Evolutionary conservation across 2,113 vertebrate species (phyloP), one percentile per base, ranked within the genome.

Genomic region (Coregonus clupeaformis): DNA sequence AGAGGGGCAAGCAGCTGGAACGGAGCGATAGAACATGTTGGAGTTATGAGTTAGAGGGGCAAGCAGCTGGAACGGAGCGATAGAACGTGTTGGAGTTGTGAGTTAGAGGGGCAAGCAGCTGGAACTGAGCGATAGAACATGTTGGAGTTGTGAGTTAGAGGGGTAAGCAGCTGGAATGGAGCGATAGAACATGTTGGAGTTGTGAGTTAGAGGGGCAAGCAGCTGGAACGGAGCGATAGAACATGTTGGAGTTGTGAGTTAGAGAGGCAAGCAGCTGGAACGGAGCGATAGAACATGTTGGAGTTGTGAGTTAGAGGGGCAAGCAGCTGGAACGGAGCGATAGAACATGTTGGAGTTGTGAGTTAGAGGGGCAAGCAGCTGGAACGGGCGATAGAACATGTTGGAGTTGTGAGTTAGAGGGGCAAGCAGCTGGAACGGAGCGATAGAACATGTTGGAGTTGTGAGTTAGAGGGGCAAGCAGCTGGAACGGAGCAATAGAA

Each of bases 301-400:
- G 85, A 81, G 86, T 87, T 81, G 81, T 42, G 62, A 68, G 74
- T 42, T 14, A 55, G 52, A 42, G 71, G 76, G 83, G 80, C 69
- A 80, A 79, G 78, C 85, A 36, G 36, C 32, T 36, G 32, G 32
- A 36, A 36, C 32, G 69, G 70, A 65, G 78, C 29, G 27, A 73
- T 73, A 73, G 77, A 18, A 76, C 77, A 66, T 49, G 77, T 70
- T 83, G 84, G 85, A 81, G 86, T 87, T 81, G 81, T 42, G 62
- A 68, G 74, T 42, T 14, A 55, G 52, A 42, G 71, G 76, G 83
- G 80, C 69, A 80, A 79, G 78, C 85, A 36, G 36, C 32, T 36
- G 32, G 32, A 36, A 36, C 32, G 69, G 70, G 78, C 29, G 27
- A 73, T 73, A 73, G 77, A 18, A 76, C 77, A 66, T 49, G 77